Conservation (phyloP, 2,888 invertebrate species). For the Herminia tarsipennalis region DNA sequence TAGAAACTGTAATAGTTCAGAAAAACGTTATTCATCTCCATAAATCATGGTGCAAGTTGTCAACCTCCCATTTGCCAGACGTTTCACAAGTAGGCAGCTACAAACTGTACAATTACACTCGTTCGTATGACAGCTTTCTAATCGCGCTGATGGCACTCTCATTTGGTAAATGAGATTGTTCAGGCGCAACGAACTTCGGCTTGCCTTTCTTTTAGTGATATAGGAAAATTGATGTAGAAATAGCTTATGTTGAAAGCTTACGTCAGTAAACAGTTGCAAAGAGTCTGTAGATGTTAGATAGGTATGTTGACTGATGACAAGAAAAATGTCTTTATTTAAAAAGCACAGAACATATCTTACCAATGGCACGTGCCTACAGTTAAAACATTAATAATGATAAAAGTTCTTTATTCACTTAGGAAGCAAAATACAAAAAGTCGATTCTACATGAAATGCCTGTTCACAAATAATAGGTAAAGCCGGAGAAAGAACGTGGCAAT, state of each 20-base stretch:
- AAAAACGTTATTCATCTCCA: conserved; percentile 6
- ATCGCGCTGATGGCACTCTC: background rate
- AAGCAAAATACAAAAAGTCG: no score
- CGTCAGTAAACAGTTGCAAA: background rate
- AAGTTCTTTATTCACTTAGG: no score
- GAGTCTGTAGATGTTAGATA: no score
- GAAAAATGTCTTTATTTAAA: background rate
- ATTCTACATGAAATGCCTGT: no score
- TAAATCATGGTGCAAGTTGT: conserved; percentile 18
- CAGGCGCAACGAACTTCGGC: conserved; percentile 5
- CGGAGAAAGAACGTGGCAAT: no score
- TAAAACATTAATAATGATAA: no score
- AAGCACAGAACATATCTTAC: no score
- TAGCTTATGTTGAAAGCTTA: background rate
- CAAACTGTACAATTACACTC: background rate
- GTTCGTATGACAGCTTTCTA: conserved; percentile 12
- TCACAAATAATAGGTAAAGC: no score
- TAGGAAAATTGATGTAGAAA: background rate
- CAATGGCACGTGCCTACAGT: no score
- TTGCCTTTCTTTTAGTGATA: background rate
- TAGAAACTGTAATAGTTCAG: background rate
- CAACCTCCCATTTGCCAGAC: conserved; percentile 5
- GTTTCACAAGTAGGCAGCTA: background rate
- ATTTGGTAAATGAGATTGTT: conserved; percentile 10
- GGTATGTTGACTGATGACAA: no score